A percentile compares a stretch with the other conserved stretches of the same genome.
Evolutionary conservation across 1,140 invertebrate genomes (phyloP).

Genomic region (Drosophila pseudoobscura): DNA sequence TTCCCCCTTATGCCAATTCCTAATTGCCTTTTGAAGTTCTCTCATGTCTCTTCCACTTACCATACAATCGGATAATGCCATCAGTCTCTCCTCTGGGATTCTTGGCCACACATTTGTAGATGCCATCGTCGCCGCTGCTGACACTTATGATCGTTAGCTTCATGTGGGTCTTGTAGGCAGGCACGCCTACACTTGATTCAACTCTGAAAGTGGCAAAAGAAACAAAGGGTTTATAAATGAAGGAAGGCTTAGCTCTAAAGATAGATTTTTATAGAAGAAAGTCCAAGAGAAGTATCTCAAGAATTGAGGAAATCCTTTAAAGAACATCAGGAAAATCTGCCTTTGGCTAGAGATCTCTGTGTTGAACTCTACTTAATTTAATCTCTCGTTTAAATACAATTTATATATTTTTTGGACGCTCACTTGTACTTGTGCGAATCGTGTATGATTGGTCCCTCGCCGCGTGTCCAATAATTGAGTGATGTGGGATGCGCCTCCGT

Average conservation of each 20-base stretch:
- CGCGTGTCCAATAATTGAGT: slow-evolving; percentile 95
- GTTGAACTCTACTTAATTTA: too few species aligned
- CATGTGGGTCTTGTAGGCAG: slow-evolving; percentile 93
- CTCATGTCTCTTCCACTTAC: slow-evolving; percentile 86
- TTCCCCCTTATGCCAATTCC: not conserved
- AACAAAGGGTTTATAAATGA: not conserved
- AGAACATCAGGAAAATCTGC: too few species aligned
- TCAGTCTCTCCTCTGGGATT: slow-evolving; percentile 96
- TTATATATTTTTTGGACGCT: slow-evolving; percentile 15
- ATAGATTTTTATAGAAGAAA: not conserved
- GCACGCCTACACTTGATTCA: slow-evolving; percentile 87
- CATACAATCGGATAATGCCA: slow-evolving; percentile 94
- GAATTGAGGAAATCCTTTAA: not conserved
- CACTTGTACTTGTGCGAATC: slow-evolving; percentile 91
- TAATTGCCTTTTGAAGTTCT: slow-evolving; percentile 19
- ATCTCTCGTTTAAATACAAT: not conserved
- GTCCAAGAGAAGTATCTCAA: too few species aligned
- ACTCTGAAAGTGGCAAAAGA: slow-evolving; percentile 74
- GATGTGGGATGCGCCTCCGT: slow-evolving; percentile 96
- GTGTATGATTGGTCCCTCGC: slow-evolving; percentile 94
- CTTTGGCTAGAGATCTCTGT: not conserved
- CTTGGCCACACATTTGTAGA: slow-evolving; percentile 94
- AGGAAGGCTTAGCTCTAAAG: not conserved
- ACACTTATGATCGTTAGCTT: slow-evolving; percentile 90
- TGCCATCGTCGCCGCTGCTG: slow-evolving; percentile 91